Conservation (phyloP, 2,113 vertebrate species). For the Onychostruthus taczanowskii region DNA sequence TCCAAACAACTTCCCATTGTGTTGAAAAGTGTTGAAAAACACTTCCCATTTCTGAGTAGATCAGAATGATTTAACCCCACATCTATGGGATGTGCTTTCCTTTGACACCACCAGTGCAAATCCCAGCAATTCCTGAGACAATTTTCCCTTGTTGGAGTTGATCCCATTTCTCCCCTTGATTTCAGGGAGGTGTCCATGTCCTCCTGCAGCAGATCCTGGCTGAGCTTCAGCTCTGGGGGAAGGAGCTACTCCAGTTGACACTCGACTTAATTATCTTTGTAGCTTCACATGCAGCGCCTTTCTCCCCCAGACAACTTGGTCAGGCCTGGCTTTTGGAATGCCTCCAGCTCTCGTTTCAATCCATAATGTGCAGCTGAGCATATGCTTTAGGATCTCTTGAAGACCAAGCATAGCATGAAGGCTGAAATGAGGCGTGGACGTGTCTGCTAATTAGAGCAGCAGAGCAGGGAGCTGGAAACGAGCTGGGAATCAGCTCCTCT, state of each 20-base stretch:
- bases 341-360: not conserved
- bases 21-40: no score
- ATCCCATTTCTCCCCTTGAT: not conserved
- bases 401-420: not conserved
- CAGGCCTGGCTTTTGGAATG: not conserved
- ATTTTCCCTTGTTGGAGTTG: rapidly evolving
- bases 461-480: not conserved
- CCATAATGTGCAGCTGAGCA: not conserved
- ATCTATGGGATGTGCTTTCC: rapidly evolving
- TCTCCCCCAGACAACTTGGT: not conserved
- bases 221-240: not conserved
- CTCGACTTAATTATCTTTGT: not conserved
- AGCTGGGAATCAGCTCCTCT: not conserved
- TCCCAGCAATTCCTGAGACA: not conserved
- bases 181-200: no score
- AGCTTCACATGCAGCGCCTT: not conserved
- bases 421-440: not conserved
- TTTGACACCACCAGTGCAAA: not conserved
- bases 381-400: not conserved
- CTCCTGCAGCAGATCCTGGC: rapidly evolving
- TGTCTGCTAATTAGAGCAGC: not conserved
- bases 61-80: not conserved
- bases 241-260: not conserved
- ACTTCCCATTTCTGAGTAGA: rapidly evolving
- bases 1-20: no score